Evolutionary conservation across 2,797 vertebrate species (phyloP).

Genomic region (Periophthalmus magnuspinnatus): DNA sequence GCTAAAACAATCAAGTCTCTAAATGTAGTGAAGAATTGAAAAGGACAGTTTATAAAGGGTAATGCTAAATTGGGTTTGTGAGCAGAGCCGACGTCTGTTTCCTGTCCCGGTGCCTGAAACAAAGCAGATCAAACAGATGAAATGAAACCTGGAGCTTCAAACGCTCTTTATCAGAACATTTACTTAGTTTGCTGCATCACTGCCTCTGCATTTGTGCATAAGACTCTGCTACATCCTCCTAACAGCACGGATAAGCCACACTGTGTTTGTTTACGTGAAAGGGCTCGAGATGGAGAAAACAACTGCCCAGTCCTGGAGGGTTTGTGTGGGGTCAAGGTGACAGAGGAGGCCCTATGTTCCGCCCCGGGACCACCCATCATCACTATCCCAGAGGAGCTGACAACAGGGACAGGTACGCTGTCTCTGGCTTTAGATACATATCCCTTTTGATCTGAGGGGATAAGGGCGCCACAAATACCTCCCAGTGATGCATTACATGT

Average conservation of each 20-base stretch:
- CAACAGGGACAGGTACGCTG: conserved; percentile 53
- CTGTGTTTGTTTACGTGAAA: conserved; percentile 48
- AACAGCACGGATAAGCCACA: conserved; percentile 59
- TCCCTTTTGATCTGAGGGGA: conserved; percentile 69
- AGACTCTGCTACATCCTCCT: conserved; percentile 48
- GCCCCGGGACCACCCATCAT: conserved; percentile 44
- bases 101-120: conserved; percentile 58
- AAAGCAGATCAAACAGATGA: conserved; percentile 64
- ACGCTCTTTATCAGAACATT: conserved; percentile 62
- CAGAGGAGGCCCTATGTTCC: conserved; percentile 28
- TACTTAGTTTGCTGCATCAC: conserved; percentile 44
- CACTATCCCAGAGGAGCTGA: conserved; percentile 41
- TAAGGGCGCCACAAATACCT: conserved; percentile 67
- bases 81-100: conserved; percentile 54
- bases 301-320: conserved; percentile 24
- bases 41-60: conserved; percentile 25
- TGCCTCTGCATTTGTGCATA: conserved; percentile 37
- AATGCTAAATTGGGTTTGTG: conserved; percentile 41
- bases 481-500: conserved; percentile 44
- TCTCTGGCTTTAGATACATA: conserved; percentile 53
- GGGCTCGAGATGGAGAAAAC: conserved; percentile 51
- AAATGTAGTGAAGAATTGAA: conserved; percentile 28
- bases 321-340: conserved; percentile 53
- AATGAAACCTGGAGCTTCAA: conserved; percentile 51
- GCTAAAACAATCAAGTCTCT: conserved; percentile 37